phyloP scores from a whole-genome alignment of 2,797 vertebrate genomes.

The Nannoperca obscura region DNA sequence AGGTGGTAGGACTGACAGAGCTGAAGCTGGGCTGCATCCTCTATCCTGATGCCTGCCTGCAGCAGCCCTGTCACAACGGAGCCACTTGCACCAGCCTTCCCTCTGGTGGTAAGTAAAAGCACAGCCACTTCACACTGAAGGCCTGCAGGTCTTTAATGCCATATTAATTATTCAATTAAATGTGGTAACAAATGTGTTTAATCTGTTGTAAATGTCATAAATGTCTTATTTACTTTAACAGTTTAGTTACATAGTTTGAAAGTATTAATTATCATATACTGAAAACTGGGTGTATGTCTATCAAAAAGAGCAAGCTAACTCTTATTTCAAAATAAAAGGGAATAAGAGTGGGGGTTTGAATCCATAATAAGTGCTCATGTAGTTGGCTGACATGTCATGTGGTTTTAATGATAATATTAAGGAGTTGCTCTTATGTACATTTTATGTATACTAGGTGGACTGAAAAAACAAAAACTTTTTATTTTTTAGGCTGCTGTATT shows the following conservation, averaged over 20 bases:
- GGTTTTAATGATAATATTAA: not conserved
- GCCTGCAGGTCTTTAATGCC: not conserved
- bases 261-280: not conserved
- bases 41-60: constrained; percentile 92
- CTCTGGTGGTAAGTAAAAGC: constrained; percentile 89
- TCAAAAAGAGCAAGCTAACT: not conserved
- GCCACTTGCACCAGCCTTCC: constrained; percentile 91
- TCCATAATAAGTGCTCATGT: not conserved
- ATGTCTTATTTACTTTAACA: not conserved
- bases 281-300: not conserved
- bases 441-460: too few relatives aligned
- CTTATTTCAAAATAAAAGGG: not conserved
- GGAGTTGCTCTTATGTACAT: too few relatives aligned
- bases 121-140: not conserved
- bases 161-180: not conserved
- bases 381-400: not conserved
- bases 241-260: too few relatives aligned
- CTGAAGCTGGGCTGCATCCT: constrained; percentile 95
- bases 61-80: constrained; percentile 92
- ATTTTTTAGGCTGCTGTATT: too few relatives aligned
- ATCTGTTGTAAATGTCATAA: not conserved
- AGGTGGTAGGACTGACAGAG: constrained; percentile 95
- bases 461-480: too few relatives aligned
- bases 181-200: not conserved
- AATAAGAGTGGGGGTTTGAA: not conserved